Base-by-base conservation (phyloP, 2,888 invertebrate genomes). In the Lochmaea crataegi region DNA sequence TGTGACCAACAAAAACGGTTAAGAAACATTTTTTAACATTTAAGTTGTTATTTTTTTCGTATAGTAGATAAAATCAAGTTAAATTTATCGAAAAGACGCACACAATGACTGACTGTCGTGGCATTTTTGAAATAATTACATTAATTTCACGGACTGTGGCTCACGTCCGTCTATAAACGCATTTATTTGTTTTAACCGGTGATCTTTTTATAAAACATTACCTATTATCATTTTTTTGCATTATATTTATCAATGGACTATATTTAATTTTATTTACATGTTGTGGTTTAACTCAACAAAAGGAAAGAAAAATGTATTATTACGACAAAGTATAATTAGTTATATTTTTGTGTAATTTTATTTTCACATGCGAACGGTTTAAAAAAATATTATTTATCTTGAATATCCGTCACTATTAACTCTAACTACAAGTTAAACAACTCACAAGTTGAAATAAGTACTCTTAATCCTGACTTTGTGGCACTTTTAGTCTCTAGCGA, bases 211-310 rank as follows among this genome's bases (percentile, higher is more conserved):
- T 64, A 72, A 75, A 69, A 65, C 48, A 16, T 67, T 71, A 68
- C 60, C 64, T 68, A 73, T 76, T 75, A 74, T 75, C 77, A 78
- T 76, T 38, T 38, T 74, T 75, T 75, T 67, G 70, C 72, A 76
- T 76, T 75, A 74, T 76, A 70, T 76, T 74, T 74, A 74, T 78
- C 75, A 72, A 67, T 48, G 67, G 68, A 65, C 70, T 75, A 72
- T 71, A 72, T 74, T 77, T 77, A 75, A 63, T 41, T 61, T 72
- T 71, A 70, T 76, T 74, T 73, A 72, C 76, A 75, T 72, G 72
- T 68, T 74, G 74, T 60, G 74, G 74, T 74, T 74, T 71, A 56
- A 57, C 32, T 45, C 38, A 53, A 74, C 74, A 72, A 70, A 66
- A 65, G 68, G 72, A 71, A 70, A 72, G 69, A 72, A 75, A 75